Percentiles rank a stretch among this genome's conserved stretches.
Evolutionary conservation across 2,113 vertebrate genomes (phyloP).

Genomic region (Poeciliopsis occidentalis): DNA sequence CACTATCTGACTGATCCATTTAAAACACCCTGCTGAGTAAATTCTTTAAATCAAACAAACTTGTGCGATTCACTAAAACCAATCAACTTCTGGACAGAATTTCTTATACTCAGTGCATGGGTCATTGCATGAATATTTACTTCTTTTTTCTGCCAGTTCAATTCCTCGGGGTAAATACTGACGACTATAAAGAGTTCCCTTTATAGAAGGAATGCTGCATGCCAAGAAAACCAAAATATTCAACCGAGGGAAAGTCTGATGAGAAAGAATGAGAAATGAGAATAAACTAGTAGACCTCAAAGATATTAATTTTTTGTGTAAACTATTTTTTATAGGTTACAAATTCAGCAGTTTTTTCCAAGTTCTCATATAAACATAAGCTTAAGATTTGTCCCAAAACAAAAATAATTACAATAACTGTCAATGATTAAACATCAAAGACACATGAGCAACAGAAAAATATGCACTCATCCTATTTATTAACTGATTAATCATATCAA

Average conservation of each 20-base stretch:
- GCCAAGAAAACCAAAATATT: slow-evolving; percentile 26
- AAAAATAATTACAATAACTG: slow-evolving; percentile 21
- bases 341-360: background rate
- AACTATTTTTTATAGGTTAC: no score
- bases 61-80: slow-evolving; percentile 19
- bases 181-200: slow-evolving; percentile 45
- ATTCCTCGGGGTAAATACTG: slow-evolving; percentile 39
- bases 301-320: no score
- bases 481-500: slow-evolving; percentile 57
- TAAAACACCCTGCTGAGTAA: slow-evolving; percentile 20
- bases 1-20: slow-evolving; percentile 36
- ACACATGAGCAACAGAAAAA: slow-evolving; percentile 40
- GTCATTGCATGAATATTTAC: slow-evolving; percentile 62
- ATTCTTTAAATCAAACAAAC: slow-evolving; percentile 6
- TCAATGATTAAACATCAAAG: slow-evolving; percentile 5
- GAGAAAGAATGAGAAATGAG: slow-evolving; percentile 42
- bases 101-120: slow-evolving; percentile 10
- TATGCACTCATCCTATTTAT: slow-evolving; percentile 29
- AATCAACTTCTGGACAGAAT: slow-evolving; percentile 19
- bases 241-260: slow-evolving; percentile 61
- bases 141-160: slow-evolving; percentile 40
- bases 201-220: slow-evolving; percentile 11
- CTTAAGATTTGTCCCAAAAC: slow-evolving; percentile 9
- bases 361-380: slow-evolving; percentile 4
- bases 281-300: background rate